Base-by-base conservation (phyloP, 2,888 invertebrate genomes). In the Tipula confusa region DNA sequence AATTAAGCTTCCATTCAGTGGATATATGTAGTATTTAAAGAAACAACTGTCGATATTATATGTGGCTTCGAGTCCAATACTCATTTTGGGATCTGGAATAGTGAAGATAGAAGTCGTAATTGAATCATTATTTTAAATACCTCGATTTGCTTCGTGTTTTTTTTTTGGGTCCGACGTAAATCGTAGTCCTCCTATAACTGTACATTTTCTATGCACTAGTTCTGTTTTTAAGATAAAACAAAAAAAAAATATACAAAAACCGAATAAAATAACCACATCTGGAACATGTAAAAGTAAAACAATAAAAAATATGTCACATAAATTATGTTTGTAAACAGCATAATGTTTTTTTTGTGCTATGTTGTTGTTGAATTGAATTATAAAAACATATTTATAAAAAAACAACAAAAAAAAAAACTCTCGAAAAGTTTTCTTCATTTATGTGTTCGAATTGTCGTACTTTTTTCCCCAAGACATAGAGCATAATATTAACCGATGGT, bases 241-340 rank as follows among this genome's bases (percentile, higher is more conserved):
- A n/a, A n/a, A n/a, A 64, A 64, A 43, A 64, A 64, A 64, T 64
- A 3, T 64, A 24, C 64, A 64, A 64, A 64, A 64, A 64, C 24
- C 24, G 24, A 64, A 64, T 64, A 64, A 64, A 64, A 64, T 64
- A 64, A 24, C 64, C 64, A 64, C 64, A 64, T 64, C 64, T 64
- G 64, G 64, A 64, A 64, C 64, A 64, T 64, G 64, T 64, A 64
- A 64, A 64, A 64, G 64, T 64, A 24, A 24, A 64, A 24, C 64
- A 64, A 64, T 64, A 64, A 64, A 64, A 64, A 64, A 64, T 64
- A 24, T 64, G 64, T 64, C 64, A 64, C 64, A 64, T 64, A 64
- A 64, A 64, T 64, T 64, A 64, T 64, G 64, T 64, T 43, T 64
- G 64, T 64, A 64, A 64, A 64, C 24, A 64, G 64, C 9, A 64